A percentile compares a stretch with the other conserved stretches of the same genome.
These are phyloP conservation scores for Drosophila macrospina DNA, from an alignment of 2,888 invertebrate genomes.

Conservation along the genomic window DNA sequence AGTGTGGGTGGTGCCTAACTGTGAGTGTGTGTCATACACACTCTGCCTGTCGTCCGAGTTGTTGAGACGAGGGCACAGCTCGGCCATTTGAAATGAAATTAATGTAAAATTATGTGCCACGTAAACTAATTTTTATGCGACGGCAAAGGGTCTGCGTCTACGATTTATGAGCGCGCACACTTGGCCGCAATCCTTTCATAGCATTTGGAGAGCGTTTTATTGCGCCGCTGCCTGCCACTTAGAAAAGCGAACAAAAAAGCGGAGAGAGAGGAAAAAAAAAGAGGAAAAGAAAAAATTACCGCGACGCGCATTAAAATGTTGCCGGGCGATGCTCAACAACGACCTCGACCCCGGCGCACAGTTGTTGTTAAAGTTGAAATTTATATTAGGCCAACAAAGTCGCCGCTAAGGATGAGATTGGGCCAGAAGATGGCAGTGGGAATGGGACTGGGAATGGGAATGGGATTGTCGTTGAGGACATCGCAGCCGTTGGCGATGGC, in stretches of 20 bases:
- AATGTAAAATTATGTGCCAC: constrained; percentile 77
- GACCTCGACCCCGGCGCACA: constrained; percentile 9
- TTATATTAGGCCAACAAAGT: constrained; percentile 80
- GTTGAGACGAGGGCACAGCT: not conserved
- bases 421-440: not conserved
- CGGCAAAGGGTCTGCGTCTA: constrained; percentile 41
- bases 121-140: constrained; percentile 74
- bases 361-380: constrained; percentile 71
- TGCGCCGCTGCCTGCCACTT: constrained; percentile 71
- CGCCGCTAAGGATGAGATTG: constrained; percentile 35
- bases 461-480: constrained; percentile 49
- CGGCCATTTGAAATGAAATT: constrained; percentile 64
- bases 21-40: constrained; percentile 9
- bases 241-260: constrained; percentile 26
- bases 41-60: constrained; percentile 6
- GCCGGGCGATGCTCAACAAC: constrained; percentile 49
- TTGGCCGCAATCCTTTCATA: constrained; percentile 74
- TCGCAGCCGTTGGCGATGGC: constrained; percentile 60
- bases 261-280: constrained; percentile 13
- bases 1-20: constrained; percentile 13
- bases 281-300: constrained; percentile 43
- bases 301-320: constrained; percentile 72
- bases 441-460: constrained; percentile 2
- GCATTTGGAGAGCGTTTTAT: constrained; percentile 71
- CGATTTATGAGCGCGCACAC: constrained; percentile 69